Evolutionary conservation across 2,113 vertebrate species (phyloP), one percentile per base, ranked within the genome.

Genomic region (Heterochromis multidens): DNA sequence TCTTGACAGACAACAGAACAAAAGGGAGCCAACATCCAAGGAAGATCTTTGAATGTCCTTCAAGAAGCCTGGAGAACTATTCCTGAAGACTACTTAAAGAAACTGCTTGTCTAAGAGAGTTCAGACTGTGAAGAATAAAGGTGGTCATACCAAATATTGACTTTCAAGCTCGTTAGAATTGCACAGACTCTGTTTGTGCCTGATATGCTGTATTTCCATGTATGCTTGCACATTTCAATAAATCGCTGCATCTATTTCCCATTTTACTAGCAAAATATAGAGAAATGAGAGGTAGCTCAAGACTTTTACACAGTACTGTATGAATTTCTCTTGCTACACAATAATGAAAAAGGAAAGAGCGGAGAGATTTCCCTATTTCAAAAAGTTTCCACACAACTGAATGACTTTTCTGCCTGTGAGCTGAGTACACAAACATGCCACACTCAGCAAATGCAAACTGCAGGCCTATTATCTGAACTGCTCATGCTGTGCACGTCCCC

Each of bases 371-470:
- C 23, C 13, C 23, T 13, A 23, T 80, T 80, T 59, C 37, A 19
- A 31, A n/a, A 79, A n/a, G 46, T 81, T 87, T 81, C 25, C 43
- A 17, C 21, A 33, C 27, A 63, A 25, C 43, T 4, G 8, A 58
- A 29, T n/a, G 14, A 77, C 25, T 37, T 13, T 35, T 37, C 52
- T 14, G 59, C 80, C 43, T 83, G 58, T 56, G 25, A 83, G 72
- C 35, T 84, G 3, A 49, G 35, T 84, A 82, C 82, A 83, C 79
- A 85, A 91, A 92, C 83, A 86, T 74, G 81, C 27, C 65, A 83
- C 57, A 87, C 74, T 91, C 88, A 88, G 85, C 89, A 88, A 90
- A 91, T 72, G 82, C 62, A 87, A 87, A 84, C 77, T 80, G 84
- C 83, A 54, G 58, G 37, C n/a, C 76, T 27, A 87, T 90, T 92